phyloP scores from a whole-genome alignment of 1,140 invertebrate species.

The Atta texana region DNA sequence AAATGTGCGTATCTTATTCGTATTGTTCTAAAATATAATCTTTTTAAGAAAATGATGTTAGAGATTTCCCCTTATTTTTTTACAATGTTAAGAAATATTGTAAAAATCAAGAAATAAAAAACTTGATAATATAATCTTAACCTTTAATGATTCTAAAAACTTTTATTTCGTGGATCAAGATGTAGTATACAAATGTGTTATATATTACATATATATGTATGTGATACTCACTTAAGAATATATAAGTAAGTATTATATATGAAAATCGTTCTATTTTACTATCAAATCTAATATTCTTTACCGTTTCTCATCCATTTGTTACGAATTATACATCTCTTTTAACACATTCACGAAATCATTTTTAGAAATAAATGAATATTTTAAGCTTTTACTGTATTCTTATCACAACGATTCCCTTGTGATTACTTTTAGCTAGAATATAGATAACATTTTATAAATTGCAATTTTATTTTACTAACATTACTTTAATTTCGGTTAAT shows the following conservation, averaged over 20 bases:
- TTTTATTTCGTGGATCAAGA: not conserved
- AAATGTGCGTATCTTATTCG: constrained; percentile 36
- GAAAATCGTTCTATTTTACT: constrained; percentile 17
- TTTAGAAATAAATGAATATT: constrained; percentile 2
- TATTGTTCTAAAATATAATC: constrained; percentile 40
- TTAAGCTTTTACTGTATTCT: not conserved
- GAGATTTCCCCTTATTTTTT: not conserved
- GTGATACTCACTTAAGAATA: not conserved
- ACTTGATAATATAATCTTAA: not conserved
- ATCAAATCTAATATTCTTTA: not conserved
- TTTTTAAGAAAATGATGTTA: not conserved
- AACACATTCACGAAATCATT: not conserved
- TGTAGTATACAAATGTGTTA: not conserved
- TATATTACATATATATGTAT: not conserved
- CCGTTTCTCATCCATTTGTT: not conserved
- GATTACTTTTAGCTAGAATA: constrained; percentile 10
- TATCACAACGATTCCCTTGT: not conserved
- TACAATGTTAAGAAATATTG: not conserved
- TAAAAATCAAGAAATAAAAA: too few relatives aligned
- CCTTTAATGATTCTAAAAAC: not conserved
- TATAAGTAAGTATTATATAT: not conserved
- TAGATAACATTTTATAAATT: not conserved
- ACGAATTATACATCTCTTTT: constrained; percentile 5
- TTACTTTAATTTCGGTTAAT: constrained; percentile 43
- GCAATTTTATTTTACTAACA: not conserved